Evolutionary conservation across 1,140 invertebrate species (phyloP), one percentile per base, ranked within the genome.

Genomic region (Micrasema minimum): DNA sequence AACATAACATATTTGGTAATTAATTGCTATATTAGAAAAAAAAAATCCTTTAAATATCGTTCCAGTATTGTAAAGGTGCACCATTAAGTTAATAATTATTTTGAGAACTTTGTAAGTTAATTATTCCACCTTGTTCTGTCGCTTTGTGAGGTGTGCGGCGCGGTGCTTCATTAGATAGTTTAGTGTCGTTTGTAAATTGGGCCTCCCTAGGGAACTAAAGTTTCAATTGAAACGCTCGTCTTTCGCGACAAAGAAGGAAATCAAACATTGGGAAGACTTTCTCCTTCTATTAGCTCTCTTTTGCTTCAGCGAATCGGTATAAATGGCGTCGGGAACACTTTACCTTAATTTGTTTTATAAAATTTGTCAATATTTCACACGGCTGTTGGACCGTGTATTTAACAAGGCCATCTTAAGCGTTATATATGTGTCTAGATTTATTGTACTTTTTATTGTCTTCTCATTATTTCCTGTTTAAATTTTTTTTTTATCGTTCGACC

Each of bases 271-370:
- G 41, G 14, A 22, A 12, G 14, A 12, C 37, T 61, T 61, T 22
- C 37, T 61, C 37, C 7, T 4, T 37, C 57, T 10, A 22, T 18
- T n/a, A 61, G n/a, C 18, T 45, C 45, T 23, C 22, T 35, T 16
- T 14, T 10, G 26, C 55, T 31, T 11, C 22, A 23, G 61, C 23
- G n/a, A 46, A 41, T 41, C 18, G 16, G 31, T 46, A 31, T 46
- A 46, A 64, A 48, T 46, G 61, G 41, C 41, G 61, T 12, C 61
- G 61, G 26, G 12, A n/a, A 31, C 23, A 64, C 61, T 64, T 48
- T 64, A 2, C 38, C 61, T 64, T 48, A 48, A 31, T 31, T 31
- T 31, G 26, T 31, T 64, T 64, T 64, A 31, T 46, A 46, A 22
- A 41, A 64, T 7, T 64, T 38, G 31, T 61, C 18, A 26, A 41